Conservation (phyloP, 1,140 invertebrate genomes). For the Galendromus occidentalis region DNA sequence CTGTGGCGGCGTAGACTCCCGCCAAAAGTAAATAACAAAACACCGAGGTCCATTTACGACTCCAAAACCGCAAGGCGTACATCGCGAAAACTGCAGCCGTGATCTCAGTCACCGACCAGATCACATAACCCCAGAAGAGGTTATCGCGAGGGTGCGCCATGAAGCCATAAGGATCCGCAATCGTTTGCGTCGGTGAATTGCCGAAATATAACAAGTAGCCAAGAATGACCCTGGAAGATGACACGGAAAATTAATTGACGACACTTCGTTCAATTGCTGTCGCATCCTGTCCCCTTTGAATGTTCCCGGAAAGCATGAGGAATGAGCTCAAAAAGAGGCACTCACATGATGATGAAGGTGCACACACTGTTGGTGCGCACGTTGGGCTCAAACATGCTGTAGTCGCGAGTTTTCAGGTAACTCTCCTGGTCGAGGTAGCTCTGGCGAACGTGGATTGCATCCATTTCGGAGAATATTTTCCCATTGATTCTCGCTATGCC, state of each 20-base stretch:
- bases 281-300: no score
- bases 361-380: slow-evolving; percentile 3
- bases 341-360: slow-evolving; percentile 10
- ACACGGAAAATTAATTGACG: neutral
- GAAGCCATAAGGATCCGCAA: neutral
- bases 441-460: neutral
- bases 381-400: neutral
- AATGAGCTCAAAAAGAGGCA: no score
- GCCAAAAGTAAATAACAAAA: slow-evolving; percentile 2
- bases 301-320: no score
- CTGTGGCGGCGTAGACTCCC: neutral
- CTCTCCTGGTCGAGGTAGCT: slow-evolving; percentile 8
- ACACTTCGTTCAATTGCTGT: neutral
- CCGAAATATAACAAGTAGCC: neutral
- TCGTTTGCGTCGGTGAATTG: slow-evolving; percentile 1
- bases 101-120: neutral
- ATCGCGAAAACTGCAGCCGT: neutral
- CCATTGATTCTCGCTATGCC: neutral
- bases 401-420: neutral
- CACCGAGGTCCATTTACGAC: neutral
- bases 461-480: slow-evolving; percentile 3
- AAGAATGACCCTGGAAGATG: neutral
- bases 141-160: slow-evolving; percentile 9
- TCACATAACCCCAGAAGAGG: neutral
- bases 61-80: slow-evolving; percentile 2